phyloP scores from a whole-genome alignment of 2,113 vertebrate species.

The Laticauda colubrina region DNA sequence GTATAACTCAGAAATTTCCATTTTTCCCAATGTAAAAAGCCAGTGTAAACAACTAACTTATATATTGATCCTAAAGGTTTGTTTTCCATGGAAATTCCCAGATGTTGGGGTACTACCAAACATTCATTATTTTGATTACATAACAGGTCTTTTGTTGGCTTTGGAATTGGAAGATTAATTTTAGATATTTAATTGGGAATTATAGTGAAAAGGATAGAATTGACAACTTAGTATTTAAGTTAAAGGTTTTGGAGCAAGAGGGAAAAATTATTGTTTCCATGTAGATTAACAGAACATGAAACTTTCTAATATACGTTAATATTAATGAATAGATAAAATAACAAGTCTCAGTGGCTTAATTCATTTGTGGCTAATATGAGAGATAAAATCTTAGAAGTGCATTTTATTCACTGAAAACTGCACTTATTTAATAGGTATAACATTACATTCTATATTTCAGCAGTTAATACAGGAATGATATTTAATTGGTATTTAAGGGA shows the following conservation, averaged over 20 bases:
- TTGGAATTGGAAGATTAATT: not conserved
- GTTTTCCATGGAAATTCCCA: not conserved
- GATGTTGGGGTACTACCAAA: not conserved
- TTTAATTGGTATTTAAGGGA: not conserved
- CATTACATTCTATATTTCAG: constrained; percentile 16
- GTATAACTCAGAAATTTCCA: not conserved
- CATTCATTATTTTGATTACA: not conserved
- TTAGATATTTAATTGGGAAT: not conserved
- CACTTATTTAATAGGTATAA: not conserved
- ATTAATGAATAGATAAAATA: constrained; percentile 37
- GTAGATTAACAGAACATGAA: not conserved
- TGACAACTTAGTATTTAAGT: not conserved
- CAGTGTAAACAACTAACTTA: not conserved
- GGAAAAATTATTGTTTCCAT: not conserved
- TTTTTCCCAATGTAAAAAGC: not conserved
- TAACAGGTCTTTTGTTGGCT: not conserved
- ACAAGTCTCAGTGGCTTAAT: constrained; percentile 32
- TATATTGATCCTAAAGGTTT: not conserved
- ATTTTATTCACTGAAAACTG: not conserved
- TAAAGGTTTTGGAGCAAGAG: not conserved
- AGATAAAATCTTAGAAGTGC: not conserved
- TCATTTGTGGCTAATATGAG: constrained; percentile 23
- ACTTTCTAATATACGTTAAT: not conserved
- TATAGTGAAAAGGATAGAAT: not conserved
- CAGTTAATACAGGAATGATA: constrained; percentile 23